Evolutionary conservation across 2,113 vertebrate species (phyloP).

Genomic region (Pelobates fuscus): DNA sequence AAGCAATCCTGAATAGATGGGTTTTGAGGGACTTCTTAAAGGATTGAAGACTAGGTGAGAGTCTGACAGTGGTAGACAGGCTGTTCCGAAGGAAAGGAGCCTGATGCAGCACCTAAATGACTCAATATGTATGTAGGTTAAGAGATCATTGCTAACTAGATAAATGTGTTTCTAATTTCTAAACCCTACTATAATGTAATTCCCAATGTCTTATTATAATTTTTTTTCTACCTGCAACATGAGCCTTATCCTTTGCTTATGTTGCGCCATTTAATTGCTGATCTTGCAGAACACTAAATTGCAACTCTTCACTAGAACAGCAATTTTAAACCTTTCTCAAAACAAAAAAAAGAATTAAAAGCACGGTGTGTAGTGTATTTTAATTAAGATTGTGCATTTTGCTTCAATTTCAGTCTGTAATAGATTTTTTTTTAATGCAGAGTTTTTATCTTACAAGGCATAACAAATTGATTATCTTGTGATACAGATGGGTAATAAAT

Average conservation of each 20-base stretch:
- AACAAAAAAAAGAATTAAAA: neutral
- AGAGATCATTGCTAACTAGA: no score
- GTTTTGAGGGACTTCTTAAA: no score
- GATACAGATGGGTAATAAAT: no score
- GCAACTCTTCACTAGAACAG: slow-evolving; percentile 2
- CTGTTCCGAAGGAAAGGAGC: no score
- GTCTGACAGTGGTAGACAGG: no score
- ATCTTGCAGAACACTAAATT: neutral
- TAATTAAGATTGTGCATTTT: slow-evolving; percentile 10
- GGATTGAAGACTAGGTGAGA: no score
- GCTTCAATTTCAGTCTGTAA: neutral
- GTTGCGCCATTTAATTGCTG: slow-evolving; percentile 17
- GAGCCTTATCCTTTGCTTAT: slow-evolving; percentile 14
- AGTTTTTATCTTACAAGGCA: neutral
- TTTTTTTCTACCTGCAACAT: neutral
- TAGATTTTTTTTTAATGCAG: neutral
- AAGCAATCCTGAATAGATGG: no score
- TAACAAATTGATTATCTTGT: no score
- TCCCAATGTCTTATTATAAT: slow-evolving; percentile 5
- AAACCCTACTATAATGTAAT: neutral
- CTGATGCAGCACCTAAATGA: no score
- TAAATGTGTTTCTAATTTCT: slow-evolving; percentile 15
- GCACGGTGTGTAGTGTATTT: neutral
- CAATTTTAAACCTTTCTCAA: slow-evolving; percentile 19
- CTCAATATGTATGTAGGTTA: no score